Conservation (phyloP, 1,140 invertebrate species). For the Homalodisca vitripennis region DNA sequence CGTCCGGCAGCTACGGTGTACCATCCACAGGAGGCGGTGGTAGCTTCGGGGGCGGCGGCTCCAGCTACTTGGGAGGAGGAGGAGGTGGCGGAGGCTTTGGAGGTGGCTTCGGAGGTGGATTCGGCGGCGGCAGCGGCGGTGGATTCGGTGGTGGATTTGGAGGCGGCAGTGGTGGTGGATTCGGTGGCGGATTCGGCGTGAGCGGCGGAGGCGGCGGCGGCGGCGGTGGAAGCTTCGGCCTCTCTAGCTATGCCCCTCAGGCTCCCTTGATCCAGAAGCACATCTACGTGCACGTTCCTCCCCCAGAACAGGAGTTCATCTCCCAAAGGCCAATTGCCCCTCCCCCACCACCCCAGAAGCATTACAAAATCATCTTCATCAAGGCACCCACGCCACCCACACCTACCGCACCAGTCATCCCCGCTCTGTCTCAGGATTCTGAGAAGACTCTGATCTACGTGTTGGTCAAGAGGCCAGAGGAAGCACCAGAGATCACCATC, state of each 20-base stretch:
- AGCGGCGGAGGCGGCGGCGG: slow-evolving; percentile 45
- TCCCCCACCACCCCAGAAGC: slow-evolving; percentile 67
- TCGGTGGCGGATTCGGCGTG: slow-evolving; percentile 44
- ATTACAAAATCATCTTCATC: slow-evolving; percentile 89
- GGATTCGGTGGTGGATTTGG: slow-evolving; percentile 42
- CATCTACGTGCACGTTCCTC: slow-evolving; percentile 79
- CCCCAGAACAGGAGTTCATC: slow-evolving; percentile 66
- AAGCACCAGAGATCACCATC: slow-evolving; percentile 71
- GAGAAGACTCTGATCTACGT: slow-evolving; percentile 90
- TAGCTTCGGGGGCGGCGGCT: slow-evolving; percentile 47
- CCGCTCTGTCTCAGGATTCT: slow-evolving; percentile 71
- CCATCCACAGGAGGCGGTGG: slow-evolving; percentile 43
- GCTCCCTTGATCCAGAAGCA: slow-evolving; percentile 66
- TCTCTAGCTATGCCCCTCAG: slow-evolving; percentile 46
- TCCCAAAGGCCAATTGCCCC: slow-evolving; percentile 57
- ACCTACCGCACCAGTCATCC: slow-evolving; percentile 68
- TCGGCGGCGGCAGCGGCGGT: slow-evolving; percentile 43
- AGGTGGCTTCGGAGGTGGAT: slow-evolving; percentile 40
- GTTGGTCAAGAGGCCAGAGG: slow-evolving; percentile 80
- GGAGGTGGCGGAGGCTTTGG: slow-evolving; percentile 48
- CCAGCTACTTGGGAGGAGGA: slow-evolving; percentile 44
- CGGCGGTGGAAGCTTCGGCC: slow-evolving; percentile 46
- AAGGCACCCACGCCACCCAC: slow-evolving; percentile 79
- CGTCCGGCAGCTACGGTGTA: slow-evolving; percentile 47
- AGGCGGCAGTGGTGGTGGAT: slow-evolving; percentile 40